Evolutionary conservation across 2,888 invertebrate genomes (phyloP).

Genomic region (Tiliacea citrago): DNA sequence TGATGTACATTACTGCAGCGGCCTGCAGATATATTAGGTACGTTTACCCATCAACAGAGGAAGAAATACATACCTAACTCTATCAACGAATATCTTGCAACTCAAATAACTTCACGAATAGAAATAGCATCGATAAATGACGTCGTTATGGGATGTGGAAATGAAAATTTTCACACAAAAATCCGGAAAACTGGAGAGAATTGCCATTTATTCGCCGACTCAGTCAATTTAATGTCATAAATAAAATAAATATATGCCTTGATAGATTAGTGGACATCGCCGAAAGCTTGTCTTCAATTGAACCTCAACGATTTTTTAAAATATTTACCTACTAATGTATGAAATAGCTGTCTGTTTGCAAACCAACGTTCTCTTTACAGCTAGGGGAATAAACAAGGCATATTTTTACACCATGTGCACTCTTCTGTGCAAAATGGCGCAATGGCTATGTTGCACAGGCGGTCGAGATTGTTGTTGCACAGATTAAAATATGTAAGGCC

Average conservation of each 20-base stretch:
- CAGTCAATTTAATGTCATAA: constrained; percentile 24
- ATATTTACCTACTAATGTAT: not conserved
- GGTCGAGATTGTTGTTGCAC: not conserved
- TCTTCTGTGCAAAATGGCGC: not conserved
- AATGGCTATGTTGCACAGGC: not conserved
- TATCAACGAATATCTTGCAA: constrained; percentile 9
- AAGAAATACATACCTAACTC: constrained; percentile 9
- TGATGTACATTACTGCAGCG: no score
- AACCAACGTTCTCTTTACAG: not conserved
- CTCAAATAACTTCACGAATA: constrained; percentile 20
- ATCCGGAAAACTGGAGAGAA: constrained; percentile 46
- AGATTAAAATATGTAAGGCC: not conserved
- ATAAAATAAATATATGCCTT: constrained; percentile 33
- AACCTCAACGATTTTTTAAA: not conserved
- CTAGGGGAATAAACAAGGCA: not conserved
- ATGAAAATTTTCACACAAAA: constrained; percentile 32
- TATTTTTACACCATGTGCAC: not conserved
- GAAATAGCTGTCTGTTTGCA: not conserved
- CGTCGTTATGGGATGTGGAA: constrained; percentile 20
- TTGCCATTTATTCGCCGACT: constrained; percentile 15
- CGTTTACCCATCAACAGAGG: not conserved
- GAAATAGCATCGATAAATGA: constrained; percentile 50
- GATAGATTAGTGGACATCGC: constrained; percentile 9
- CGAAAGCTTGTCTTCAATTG: constrained; percentile 16
- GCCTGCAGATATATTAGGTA: not conserved